phyloP scores from a whole-genome alignment of 2,797 vertebrate species.

The Artibeus jamaicensis region DNA sequence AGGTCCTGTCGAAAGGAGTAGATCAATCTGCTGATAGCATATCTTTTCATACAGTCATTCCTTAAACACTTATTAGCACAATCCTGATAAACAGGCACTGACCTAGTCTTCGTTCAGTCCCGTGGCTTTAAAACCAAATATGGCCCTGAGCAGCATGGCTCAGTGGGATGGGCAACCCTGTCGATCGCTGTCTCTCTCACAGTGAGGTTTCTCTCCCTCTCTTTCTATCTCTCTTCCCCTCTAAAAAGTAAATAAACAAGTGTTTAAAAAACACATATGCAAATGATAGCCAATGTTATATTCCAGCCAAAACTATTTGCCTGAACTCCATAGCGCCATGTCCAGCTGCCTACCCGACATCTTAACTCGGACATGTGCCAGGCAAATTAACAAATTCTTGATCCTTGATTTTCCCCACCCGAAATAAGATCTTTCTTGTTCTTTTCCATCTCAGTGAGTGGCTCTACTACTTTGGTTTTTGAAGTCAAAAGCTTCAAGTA shows the following conservation, averaged over 20 bases:
- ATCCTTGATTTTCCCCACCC: not conserved
- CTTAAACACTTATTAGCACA: not conserved
- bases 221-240: not conserved
- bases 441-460: not conserved
- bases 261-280: not conserved
- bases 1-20: not conserved
- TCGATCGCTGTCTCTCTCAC: not conserved
- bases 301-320: not conserved
- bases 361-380: not conserved
- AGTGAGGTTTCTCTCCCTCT: not conserved
- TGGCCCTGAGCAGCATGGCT: too few species aligned
- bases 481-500: not conserved
- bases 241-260: not conserved
- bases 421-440: not conserved
- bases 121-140: not conserved
- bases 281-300: not conserved
- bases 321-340: not conserved
- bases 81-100: not conserved
- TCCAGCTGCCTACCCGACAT: not conserved
- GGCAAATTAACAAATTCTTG: not conserved
- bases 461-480: not conserved
- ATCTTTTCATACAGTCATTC: not conserved
- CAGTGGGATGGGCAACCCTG: not conserved
- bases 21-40: not conserved
- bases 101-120: not conserved